These are phyloP conservation scores for Dysdera silvatica DNA, from an alignment of 1,140 invertebrate genomes.

Conservation along the genomic window DNA sequence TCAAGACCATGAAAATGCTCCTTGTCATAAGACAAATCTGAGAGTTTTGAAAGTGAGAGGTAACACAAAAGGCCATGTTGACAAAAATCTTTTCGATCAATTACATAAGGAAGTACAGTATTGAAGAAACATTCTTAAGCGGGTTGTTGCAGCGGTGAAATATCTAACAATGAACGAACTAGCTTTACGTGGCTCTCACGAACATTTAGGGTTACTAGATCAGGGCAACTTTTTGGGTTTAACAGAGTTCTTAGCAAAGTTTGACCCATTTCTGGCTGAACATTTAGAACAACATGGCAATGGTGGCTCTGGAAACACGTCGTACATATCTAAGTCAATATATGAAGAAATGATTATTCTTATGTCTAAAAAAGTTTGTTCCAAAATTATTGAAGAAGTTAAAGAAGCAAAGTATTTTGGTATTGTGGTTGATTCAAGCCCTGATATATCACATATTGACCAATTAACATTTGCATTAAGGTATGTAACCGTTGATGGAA, in stretches of 20 bases:
- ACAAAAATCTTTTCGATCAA: too few species aligned
- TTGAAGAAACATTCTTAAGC: not conserved
- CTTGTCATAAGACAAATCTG: too few species aligned
- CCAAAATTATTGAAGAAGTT: not conserved
- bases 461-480: slow-evolving; percentile 34
- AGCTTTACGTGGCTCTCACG: not conserved
- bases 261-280: not conserved
- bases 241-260: not conserved
- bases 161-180: not conserved
- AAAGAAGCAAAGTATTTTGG: slow-evolving; percentile 40
- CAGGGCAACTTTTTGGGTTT: not conserved
- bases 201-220: not conserved
- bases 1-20: too few species aligned
- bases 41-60: too few species aligned
- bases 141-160: not conserved
- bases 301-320: not conserved
- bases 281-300: slow-evolving; percentile 12
- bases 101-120: not conserved
- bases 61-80: too few species aligned
- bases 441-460: slow-evolving; percentile 42
- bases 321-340: not conserved
- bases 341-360: slow-evolving; percentile 3
- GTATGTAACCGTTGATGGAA: not conserved
- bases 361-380: not conserved
- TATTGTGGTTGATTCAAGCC: slow-evolving; percentile 42